phyloP scores from a whole-genome alignment of 1,140 invertebrate genomes.

The Spodoptera litura region DNA sequence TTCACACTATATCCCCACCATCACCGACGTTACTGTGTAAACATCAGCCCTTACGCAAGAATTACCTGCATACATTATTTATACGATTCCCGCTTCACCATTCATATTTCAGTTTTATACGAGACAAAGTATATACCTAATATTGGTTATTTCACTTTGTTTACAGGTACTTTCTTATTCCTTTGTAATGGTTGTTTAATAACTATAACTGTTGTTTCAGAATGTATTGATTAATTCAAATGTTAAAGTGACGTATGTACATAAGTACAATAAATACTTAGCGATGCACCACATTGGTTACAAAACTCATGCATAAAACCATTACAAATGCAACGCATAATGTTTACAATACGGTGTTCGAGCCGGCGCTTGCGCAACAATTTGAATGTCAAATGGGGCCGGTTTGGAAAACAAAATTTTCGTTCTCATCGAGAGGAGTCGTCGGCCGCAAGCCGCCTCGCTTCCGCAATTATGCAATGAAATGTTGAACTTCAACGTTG shows the following conservation, averaged over 20 bases:
- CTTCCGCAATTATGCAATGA: conserved; percentile 71
- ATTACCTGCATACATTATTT: not conserved
- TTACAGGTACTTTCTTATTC: not conserved
- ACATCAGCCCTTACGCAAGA: conserved; percentile 32
- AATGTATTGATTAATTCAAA: not conserved
- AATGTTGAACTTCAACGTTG: conserved; percentile 59
- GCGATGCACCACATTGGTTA: conserved; percentile 47
- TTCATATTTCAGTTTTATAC: conserved; percentile 10
- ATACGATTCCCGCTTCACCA: not conserved
- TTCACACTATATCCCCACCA: conserved; percentile 16
- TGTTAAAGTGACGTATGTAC: conserved; percentile 8
- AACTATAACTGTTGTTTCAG: too few species aligned
- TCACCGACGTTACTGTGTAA: not conserved
- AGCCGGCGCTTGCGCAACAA: conserved; percentile 63
- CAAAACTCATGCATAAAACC: conserved; percentile 53
- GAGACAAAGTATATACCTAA: not conserved
- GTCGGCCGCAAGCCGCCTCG: conserved; percentile 56
- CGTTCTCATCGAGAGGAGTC: conserved; percentile 60
- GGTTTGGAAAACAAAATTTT: conserved; percentile 69
- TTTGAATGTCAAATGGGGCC: conserved; percentile 70
- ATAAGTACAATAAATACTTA: conserved; percentile 46
- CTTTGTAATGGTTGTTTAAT: too few species aligned
- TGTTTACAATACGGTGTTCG: conserved; percentile 57
- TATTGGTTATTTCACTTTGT: too few species aligned
- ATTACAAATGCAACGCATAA: conserved; percentile 54